Evolutionary conservation across 2,888 invertebrate genomes (phyloP), one percentile per base, ranked within the genome.

Genomic region (Strigamia crassipes): DNA sequence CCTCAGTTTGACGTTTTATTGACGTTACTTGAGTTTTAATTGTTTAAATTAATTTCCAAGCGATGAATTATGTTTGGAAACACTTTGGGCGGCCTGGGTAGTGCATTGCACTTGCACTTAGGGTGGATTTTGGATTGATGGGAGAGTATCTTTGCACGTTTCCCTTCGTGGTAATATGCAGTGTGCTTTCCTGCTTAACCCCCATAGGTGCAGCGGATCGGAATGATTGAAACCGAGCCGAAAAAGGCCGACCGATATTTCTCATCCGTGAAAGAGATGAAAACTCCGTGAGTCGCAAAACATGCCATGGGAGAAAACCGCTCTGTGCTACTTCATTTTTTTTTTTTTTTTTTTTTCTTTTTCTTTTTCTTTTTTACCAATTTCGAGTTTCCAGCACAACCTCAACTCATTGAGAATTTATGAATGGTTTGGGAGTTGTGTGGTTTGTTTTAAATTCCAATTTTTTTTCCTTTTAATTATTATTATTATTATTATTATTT

Each of bases 181-280:
- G 5, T 27, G 66, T 27, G 23, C 31, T 66, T 31, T 31, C 27
- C 66, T 66, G 23, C 66, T 51, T 51, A 66, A 66, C 66, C 66
- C 66, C 66, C 66, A 66, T 23, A 66, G 66, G 27, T 66, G 66
- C 66, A 66, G 66, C 66, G 27, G 66, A 66, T 66, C 66, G 66
- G 66, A 66, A 66, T 66, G 66, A 66, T 66, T 66, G 66, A 66
- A 66, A 31, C 66, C 66, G 23, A 66, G 66, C 66, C 66, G 66
- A 66, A 66, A 51, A 66, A 66, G 66, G 66, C 66, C 66, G 66
- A 66, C 66, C 66, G 66, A 66, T 66, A 66, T 66, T 66, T 27
- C 66, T 66, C 66, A 66, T 66, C 66, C 66, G 66, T 66, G 66
- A 66, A 66, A 66, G 66, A 66, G 66, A 66, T 66, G 66, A 66